Percentiles rank a stretch among this genome's conserved stretches.
These are phyloP conservation scores for Colletes latitarsis DNA, from an alignment of 1,140 invertebrate species.

Conservation along the genomic window DNA sequence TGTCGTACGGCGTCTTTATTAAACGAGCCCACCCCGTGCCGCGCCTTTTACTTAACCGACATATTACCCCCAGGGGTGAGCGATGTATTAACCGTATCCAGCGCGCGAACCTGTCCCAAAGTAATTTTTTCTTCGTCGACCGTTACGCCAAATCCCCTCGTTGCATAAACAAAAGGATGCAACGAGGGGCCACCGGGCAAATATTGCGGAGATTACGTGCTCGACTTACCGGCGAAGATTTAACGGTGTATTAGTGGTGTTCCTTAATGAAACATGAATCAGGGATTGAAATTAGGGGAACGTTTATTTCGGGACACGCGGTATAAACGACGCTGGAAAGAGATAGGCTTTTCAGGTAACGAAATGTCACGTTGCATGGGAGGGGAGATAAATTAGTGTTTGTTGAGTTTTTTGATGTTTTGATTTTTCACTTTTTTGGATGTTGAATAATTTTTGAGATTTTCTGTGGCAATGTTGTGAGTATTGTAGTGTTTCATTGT, in stretches of 20 bases:
- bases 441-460: too few species aligned
- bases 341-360: too few species aligned
- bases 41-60: constrained; percentile 67
- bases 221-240: neutral
- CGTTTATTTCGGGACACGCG: neutral
- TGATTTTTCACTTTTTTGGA: too few species aligned
- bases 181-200: neutral
- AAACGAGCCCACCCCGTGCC: constrained; percentile 59
- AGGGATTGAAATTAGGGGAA: neutral
- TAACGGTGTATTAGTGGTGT: constrained; percentile 23
- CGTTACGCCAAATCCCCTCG: constrained; percentile 12
- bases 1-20: constrained; percentile 68
- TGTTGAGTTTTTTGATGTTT: too few species aligned
- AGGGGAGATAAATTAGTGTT: too few species aligned
- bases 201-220: constrained; percentile 33
- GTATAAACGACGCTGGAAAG: too few species aligned
- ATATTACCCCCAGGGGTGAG: constrained; percentile 56
- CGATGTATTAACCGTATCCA: constrained; percentile 41
- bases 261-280: constrained; percentile 12
- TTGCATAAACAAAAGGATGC: constrained; percentile 11
- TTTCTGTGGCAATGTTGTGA: too few species aligned
- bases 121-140: constrained; percentile 13
- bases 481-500: too few species aligned
- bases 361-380: too few species aligned
- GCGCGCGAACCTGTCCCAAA: neutral